Evolutionary conservation across 1,140 invertebrate genomes (phyloP).

Genomic region (Nasonia vitripennis): DNA sequence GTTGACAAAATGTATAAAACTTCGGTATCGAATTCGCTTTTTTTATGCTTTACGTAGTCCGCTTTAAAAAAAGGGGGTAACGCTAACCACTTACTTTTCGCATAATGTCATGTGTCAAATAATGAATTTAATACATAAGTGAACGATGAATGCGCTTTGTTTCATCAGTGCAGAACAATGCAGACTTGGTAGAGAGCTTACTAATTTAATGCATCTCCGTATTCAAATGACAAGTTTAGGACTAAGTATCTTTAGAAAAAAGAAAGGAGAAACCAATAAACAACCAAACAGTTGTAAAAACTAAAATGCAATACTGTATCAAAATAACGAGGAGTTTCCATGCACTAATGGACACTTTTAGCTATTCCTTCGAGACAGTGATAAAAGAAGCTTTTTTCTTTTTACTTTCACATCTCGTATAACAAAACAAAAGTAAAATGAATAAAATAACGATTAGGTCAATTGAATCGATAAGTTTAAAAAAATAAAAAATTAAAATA

Average conservation of each 20-base stretch:
- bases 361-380: constrained; percentile 14
- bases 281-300: constrained; percentile 12
- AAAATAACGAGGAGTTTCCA: neutral
- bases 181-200: constrained; percentile 38
- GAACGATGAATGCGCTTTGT: constrained; percentile 45
- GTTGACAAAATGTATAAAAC: constrained; percentile 48
- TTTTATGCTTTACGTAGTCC: neutral
- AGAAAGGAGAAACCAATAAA: constrained; percentile 34
- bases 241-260: constrained; percentile 33
- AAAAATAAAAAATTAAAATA: constrained; percentile 42
- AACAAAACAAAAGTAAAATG: constrained; percentile 16
- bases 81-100: constrained; percentile 5
- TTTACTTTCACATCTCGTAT: constrained; percentile 14
- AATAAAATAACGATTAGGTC: constrained; percentile 21
- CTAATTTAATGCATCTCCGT: constrained; percentile 26
- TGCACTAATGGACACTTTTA: neutral
- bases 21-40: constrained; percentile 15
- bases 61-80: constrained; percentile 49
- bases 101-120: constrained; percentile 56
- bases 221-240: constrained; percentile 3
- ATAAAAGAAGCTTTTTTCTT: constrained; percentile 28
- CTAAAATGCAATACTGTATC: constrained; percentile 41
- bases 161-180: constrained; percentile 19
- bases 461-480: constrained; percentile 10
- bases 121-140: constrained; percentile 8